A percentile compares a stretch with the other conserved stretches of the same genome.
phyloP scores from a whole-genome alignment of 2,888 invertebrate genomes.

The Dascillus cervinus region DNA sequence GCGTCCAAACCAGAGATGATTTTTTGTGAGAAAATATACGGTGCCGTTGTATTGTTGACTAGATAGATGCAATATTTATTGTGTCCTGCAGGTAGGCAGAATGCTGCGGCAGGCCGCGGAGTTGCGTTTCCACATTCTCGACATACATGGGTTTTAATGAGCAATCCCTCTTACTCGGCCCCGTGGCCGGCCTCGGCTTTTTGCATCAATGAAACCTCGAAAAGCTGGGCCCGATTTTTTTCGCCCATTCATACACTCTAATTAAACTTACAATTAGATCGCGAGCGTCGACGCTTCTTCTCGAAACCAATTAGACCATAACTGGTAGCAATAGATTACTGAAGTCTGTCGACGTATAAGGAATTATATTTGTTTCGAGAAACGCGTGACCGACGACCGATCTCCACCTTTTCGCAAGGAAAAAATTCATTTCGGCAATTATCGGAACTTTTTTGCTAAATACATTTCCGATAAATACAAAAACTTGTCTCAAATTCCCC shows the following conservation, averaged over 20 bases:
- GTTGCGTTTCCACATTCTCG: conserved; percentile 43
- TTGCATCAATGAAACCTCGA: conserved; percentile 32
- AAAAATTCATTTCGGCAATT: no score
- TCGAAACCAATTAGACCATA: conserved; percentile 45
- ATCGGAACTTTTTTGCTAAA: no score
- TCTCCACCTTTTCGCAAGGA: no score
- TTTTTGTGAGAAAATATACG: conserved; percentile 37
- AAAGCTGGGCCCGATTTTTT: conserved; percentile 33
- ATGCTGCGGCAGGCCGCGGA: conserved; percentile 38
- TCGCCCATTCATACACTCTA: conserved; percentile 35
- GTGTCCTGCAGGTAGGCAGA: conserved; percentile 41
- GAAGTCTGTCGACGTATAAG: conserved; percentile 42
- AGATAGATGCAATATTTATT: conserved; percentile 41
- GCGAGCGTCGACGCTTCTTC: conserved; percentile 43
- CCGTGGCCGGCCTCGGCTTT: conserved; percentile 31
- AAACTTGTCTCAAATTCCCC: no score
- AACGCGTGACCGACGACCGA: conserved; percentile 39
- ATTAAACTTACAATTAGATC: conserved; percentile 36
- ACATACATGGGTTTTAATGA: conserved; percentile 43
- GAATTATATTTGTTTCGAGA: conserved; percentile 43
- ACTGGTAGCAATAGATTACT: conserved; percentile 42
- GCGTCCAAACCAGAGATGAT: conserved; percentile 36
- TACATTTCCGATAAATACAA: no score
- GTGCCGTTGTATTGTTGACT: conserved; percentile 39
- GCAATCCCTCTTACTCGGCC: conserved; percentile 32